A percentile compares a stretch with the other conserved stretches of the same genome.
These are phyloP conservation scores for Seladonia tumulorum DNA, from an alignment of 2,888 invertebrate species.

Conservation along the genomic window DNA sequence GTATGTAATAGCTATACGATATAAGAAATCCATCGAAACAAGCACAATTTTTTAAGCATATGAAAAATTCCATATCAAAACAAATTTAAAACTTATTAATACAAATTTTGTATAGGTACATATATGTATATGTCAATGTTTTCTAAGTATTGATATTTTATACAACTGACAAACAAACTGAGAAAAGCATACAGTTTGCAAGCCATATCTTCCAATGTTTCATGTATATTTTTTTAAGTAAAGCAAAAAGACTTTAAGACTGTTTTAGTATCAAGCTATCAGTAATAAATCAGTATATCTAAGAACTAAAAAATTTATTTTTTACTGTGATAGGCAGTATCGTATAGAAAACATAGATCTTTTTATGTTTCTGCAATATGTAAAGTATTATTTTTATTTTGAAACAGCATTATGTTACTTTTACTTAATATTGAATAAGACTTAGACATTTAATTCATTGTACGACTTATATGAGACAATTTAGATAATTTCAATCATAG, in stretches of 20 bases:
- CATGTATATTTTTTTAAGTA: constrained; percentile 50
- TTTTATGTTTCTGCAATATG: constrained; percentile 49
- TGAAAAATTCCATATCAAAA: constrained; percentile 55
- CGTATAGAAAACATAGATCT: constrained; percentile 47
- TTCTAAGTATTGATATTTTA: constrained; percentile 46
- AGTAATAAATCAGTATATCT: constrained; percentile 59
- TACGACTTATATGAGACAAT: constrained; percentile 23
- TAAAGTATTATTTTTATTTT: constrained; percentile 51
- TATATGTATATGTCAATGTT: constrained; percentile 29
- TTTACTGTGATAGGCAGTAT: constrained; percentile 68
- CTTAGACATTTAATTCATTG: constrained; percentile 38
- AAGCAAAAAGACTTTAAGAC: constrained; percentile 40
- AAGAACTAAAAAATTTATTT: constrained; percentile 50
- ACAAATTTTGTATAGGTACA: constrained; percentile 32
- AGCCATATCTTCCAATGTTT: constrained; percentile 46
- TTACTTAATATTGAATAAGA: constrained; percentile 37
- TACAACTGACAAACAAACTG: constrained; percentile 24
- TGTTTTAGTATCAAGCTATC: constrained; percentile 33
- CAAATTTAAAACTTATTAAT: constrained; percentile 30
- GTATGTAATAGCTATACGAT: constrained; percentile 6
- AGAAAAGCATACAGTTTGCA: constrained; percentile 34
- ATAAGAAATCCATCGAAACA: constrained; percentile 5
- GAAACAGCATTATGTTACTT: constrained; percentile 50
- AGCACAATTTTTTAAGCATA: constrained; percentile 40
- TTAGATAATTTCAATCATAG: constrained; percentile 22